Percentiles rank a stretch among this genome's conserved stretches.
phyloP scores from a whole-genome alignment of 1,140 invertebrate species.

The Drosophila micromelanica region DNA sequence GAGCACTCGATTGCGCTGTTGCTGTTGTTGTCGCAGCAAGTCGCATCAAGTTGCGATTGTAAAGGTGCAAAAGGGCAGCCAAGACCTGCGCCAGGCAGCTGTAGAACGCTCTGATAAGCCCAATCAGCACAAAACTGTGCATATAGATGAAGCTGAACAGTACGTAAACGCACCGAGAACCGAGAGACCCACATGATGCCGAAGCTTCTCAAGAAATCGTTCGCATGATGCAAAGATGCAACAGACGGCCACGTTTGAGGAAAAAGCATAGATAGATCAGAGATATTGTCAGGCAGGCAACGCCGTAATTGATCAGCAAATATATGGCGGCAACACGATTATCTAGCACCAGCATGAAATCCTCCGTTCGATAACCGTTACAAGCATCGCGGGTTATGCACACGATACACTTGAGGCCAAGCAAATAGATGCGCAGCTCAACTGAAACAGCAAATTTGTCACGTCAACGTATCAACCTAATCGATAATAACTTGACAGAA shows the following conservation, averaged over 20 bases:
- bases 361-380: background rate
- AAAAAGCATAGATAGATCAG: slow-evolving; percentile 52
- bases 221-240: slow-evolving; percentile 6
- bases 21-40: background rate
- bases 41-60: slow-evolving; percentile 44
- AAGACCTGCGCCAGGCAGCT: slow-evolving; percentile 50
- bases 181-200: slow-evolving; percentile 17
- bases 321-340: slow-evolving; percentile 51
- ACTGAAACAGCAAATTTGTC: slow-evolving; percentile 5
- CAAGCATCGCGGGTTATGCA: slow-evolving; percentile 28
- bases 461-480: background rate
- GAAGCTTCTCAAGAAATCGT: slow-evolving; percentile 23
- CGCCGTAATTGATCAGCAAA: slow-evolving; percentile 32
- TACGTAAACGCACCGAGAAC: slow-evolving; percentile 9
- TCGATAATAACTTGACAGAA: background rate
- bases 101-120: slow-evolving; percentile 49
- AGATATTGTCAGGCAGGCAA: slow-evolving; percentile 48
- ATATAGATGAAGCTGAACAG: slow-evolving; percentile 19
- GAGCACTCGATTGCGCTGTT: slow-evolving; percentile 48
- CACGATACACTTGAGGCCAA: slow-evolving; percentile 55
- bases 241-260: slow-evolving; percentile 23
- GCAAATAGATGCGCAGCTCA: slow-evolving; percentile 58
- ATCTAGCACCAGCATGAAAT: slow-evolving; percentile 16
- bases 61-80: slow-evolving; percentile 35
- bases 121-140: slow-evolving; percentile 42